Evolutionary conservation across 2,797 vertebrate species (phyloP).

Genomic region (Polyboroides typus): DNA sequence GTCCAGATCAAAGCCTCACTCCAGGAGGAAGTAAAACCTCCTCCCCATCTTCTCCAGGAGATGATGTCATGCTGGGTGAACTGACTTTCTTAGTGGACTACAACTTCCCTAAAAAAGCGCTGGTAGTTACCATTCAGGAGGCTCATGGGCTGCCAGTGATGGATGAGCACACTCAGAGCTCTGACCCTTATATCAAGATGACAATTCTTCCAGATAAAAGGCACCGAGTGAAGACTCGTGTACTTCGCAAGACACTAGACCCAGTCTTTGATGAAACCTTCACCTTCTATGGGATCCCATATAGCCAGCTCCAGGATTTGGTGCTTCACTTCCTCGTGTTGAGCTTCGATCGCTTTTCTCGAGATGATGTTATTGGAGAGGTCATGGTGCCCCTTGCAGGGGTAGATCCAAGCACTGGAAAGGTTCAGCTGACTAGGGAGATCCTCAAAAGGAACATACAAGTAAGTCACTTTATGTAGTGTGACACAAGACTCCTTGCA

Average conservation of each 20-base stretch:
- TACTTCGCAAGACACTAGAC: conserved; percentile 92
- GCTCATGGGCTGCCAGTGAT: conserved; percentile 89
- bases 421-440: conserved; percentile 89
- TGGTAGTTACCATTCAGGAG: conserved; percentile 93
- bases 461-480: conserved; percentile 29
- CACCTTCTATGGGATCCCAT: conserved; percentile 95
- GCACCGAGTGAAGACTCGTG: conserved; percentile 95
- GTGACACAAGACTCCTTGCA: rapidly evolving
- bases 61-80: conserved; percentile 81
- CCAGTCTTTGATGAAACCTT: conserved; percentile 96
- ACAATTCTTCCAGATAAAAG: conserved; percentile 95
- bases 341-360: conserved; percentile 95
- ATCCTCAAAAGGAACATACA: conserved; percentile 95
- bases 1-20: conserved; percentile 84
- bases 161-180: conserved; percentile 87
- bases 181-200: conserved; percentile 97
- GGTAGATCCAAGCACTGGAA: conserved; percentile 92
- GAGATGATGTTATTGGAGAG: conserved; percentile 94
- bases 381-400: conserved; percentile 90
- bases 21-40: conserved; percentile 82
- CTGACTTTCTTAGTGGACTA: conserved; percentile 93
- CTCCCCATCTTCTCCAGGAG: conserved; percentile 86
- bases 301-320: conserved; percentile 91
- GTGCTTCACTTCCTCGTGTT: conserved; percentile 94
- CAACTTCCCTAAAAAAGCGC: conserved; percentile 96